Conservation (phyloP, 1,140 invertebrate species). For the Metopolophium dirhodum region DNA sequence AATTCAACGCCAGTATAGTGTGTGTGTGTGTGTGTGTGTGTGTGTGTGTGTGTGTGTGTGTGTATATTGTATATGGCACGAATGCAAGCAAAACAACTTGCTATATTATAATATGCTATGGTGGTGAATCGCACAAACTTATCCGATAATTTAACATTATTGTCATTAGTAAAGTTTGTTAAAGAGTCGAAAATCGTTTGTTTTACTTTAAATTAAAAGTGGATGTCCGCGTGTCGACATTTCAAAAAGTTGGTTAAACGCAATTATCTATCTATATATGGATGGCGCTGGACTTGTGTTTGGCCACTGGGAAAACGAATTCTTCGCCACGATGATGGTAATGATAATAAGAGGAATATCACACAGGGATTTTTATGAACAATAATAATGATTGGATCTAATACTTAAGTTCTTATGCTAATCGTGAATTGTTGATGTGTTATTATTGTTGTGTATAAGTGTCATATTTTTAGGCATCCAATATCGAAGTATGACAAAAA, state of each 20-base stretch:
- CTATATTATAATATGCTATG: neutral
- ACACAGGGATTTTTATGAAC: too few species aligned
- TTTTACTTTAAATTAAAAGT: slow-evolving; percentile 7
- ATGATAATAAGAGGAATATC: too few species aligned
- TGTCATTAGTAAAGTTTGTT: neutral
- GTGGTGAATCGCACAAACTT: neutral
- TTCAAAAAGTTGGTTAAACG: neutral
- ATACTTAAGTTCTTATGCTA: too few species aligned
- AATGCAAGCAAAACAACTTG: neutral
- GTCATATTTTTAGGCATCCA: too few species aligned
- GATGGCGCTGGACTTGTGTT: neutral
- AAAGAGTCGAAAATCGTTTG: neutral
- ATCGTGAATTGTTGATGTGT: too few species aligned
- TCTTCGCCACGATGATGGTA: too few species aligned
- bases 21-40: neutral
- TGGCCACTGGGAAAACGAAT: neutral
- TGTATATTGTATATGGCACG: neutral
- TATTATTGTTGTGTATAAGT: too few species aligned
- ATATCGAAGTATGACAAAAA: too few species aligned
- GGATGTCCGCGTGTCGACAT: neutral
- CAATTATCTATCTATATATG: neutral
- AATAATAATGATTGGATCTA: too few species aligned
- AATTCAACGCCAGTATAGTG: neutral
- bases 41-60: too few species aligned
- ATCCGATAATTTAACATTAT: neutral